These are phyloP conservation scores for Notarius lentiginosus DNA, from an alignment of 2,113 vertebrate genomes.

Conservation along the genomic window DNA sequence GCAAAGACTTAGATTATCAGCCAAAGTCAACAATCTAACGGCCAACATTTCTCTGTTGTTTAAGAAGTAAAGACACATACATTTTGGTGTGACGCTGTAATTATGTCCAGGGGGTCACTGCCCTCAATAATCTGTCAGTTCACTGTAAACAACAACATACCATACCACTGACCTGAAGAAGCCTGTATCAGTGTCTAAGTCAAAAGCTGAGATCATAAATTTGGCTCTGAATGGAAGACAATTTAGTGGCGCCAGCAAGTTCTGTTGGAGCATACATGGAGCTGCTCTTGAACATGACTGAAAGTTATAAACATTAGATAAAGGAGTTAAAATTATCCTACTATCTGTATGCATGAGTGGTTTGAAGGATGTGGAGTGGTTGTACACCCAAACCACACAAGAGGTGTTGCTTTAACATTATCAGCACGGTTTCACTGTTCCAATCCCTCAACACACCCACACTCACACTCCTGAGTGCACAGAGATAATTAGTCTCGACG, in stretches of 20 bases:
- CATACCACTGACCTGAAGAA: background rate
- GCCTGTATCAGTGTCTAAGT: background rate
- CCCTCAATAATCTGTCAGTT: background rate
- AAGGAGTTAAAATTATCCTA: slow-evolving; percentile 23
- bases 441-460: slow-evolving; percentile 35
- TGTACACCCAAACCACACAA: slow-evolving; percentile 14
- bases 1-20: background rate
- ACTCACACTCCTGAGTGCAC: background rate
- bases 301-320: slow-evolving; percentile 33
- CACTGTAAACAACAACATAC: slow-evolving; percentile 1
- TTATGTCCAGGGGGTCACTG: background rate
- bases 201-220: background rate
- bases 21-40: slow-evolving; percentile 25
- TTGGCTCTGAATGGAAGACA: background rate
- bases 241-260: background rate
- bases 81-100: slow-evolving; percentile 14
- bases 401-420: slow-evolving; percentile 1
- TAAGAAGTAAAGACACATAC: slow-evolving; percentile 34
- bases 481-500: slow-evolving; percentile 12
- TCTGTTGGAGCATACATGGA: background rate
- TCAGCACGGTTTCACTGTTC: slow-evolving; percentile 25
- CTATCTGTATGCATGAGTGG: slow-evolving; percentile 46
- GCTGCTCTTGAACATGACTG: slow-evolving; percentile 22
- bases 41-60: slow-evolving; percentile 29
- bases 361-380: slow-evolving; percentile 4